Evolutionary conservation across 2,888 invertebrate genomes (phyloP).

Genomic region (Heliconius erato): DNA sequence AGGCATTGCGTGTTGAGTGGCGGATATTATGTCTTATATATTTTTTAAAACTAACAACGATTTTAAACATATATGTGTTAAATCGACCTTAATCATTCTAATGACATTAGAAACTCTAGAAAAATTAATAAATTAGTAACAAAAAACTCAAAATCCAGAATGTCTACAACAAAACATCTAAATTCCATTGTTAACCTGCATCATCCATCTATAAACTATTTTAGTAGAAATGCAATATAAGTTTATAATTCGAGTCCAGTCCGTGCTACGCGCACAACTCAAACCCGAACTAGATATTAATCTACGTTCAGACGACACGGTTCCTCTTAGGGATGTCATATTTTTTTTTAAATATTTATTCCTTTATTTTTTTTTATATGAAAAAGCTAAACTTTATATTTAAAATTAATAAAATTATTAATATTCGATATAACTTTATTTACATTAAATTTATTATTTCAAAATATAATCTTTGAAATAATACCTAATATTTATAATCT

Average conservation of each 20-base stretch:
- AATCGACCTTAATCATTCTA: too few species aligned
- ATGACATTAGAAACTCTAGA: too few species aligned
- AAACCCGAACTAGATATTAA: constrained; percentile 49
- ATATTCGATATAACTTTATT: background rate
- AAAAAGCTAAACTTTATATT: background rate
- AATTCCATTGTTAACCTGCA: background rate
- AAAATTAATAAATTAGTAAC: background rate
- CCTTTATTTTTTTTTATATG: background rate
- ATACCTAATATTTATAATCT: background rate
- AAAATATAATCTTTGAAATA: background rate
- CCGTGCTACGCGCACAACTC: constrained; percentile 36
- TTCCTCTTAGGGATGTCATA: constrained; percentile 7
- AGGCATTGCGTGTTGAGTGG: too few species aligned
- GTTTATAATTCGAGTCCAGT: constrained; percentile 32
- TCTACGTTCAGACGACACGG: constrained; percentile 37
- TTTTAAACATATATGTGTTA: too few species aligned
- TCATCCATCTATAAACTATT: background rate
- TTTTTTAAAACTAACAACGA: too few species aligned
- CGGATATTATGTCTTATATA: too few species aligned
- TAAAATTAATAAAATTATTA: background rate
- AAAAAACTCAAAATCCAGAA: background rate
- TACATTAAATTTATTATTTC: background rate
- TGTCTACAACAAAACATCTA: background rate
- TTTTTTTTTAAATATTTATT: background rate
- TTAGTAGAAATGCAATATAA: constrained; percentile 21